A percentile compares a stretch with the other conserved stretches of the same genome.
Evolutionary conservation across 2,797 vertebrate species (phyloP).

Genomic region (Halcyon leucocephala): DNA sequence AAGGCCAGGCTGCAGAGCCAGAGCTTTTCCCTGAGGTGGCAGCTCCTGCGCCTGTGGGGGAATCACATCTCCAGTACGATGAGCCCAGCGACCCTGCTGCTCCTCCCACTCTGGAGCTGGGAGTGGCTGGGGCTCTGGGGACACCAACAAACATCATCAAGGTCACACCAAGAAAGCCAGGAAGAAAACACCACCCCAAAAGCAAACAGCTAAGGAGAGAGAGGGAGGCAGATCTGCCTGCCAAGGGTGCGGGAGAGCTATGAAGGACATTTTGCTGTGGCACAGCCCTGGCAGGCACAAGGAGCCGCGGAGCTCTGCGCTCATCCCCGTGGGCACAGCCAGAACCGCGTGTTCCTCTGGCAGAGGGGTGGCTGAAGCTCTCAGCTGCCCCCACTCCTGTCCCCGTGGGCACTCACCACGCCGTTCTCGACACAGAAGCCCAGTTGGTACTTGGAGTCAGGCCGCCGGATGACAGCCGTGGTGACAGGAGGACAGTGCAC

Average conservation of each 20-base stretch:
- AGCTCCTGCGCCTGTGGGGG: not conserved
- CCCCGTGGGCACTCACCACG: conserved; percentile 80
- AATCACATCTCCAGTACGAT: rapidly evolving
- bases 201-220: not conserved
- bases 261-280: not conserved
- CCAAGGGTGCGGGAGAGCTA: not conserved
- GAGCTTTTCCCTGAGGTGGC: not conserved
- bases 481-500: conserved; percentile 96
- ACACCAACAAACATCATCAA: not conserved
- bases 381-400: rapidly evolving
- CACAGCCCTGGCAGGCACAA: not conserved
- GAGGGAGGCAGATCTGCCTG: rapidly evolving
- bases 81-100: not conserved
- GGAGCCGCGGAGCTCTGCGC: rapidly evolving
- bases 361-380: not conserved
- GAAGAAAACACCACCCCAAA: not conserved
- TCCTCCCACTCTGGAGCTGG: not conserved
- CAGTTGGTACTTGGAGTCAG: conserved; percentile 90
- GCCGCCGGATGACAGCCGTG: conserved; percentile 92
- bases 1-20: not conserved
- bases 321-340: rapidly evolving
- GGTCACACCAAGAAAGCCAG: not conserved
- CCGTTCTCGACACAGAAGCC: conserved; percentile 97
- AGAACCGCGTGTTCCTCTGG: not conserved
- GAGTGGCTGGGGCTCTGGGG: not conserved